phyloP scores from a whole-genome alignment of 92 coral and sea anemone genomes.

The Heliopora coerulea region DNA sequence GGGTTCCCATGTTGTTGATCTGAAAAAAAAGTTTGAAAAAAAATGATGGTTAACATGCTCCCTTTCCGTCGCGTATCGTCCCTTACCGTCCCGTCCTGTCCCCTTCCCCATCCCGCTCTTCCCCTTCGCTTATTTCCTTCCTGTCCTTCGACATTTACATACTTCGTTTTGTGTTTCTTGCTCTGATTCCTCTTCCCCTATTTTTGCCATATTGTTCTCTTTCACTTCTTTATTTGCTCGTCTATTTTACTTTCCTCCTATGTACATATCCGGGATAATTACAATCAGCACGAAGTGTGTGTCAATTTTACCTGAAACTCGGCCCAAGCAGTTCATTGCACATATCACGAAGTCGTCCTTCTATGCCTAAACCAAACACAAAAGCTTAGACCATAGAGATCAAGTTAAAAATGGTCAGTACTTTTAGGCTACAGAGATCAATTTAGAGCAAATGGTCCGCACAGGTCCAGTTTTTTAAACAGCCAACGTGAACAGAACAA shows the following conservation, averaged over 20 bases:
- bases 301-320: conserved; percentile 72
- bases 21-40: neutral
- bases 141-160: too few relatives aligned
- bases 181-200: neutral
- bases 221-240: neutral
- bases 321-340: conserved; percentile 94
- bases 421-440: too few relatives aligned
- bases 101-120: neutral
- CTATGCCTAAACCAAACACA: conserved; percentile 60
- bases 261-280: too few relatives aligned
- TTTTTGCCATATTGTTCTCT: neutral
- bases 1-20: conserved; percentile 32
- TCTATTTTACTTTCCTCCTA: neutral
- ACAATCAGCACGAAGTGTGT: too few relatives aligned
- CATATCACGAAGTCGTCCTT: conserved; percentile 79
- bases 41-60: neutral
- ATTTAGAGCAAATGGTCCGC: too few relatives aligned
- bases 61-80: too few relatives aligned
- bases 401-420: too few relatives aligned
- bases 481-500: neutral
- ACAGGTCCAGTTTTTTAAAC: too few relatives aligned
- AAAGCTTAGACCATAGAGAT: neutral
- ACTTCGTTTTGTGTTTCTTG: neutral
- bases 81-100: neutral
- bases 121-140: neutral